Evolutionary conservation across 2,113 vertebrate species (phyloP), one percentile per base, ranked within the genome.

Genomic region (Henicopernis longicauda): DNA sequence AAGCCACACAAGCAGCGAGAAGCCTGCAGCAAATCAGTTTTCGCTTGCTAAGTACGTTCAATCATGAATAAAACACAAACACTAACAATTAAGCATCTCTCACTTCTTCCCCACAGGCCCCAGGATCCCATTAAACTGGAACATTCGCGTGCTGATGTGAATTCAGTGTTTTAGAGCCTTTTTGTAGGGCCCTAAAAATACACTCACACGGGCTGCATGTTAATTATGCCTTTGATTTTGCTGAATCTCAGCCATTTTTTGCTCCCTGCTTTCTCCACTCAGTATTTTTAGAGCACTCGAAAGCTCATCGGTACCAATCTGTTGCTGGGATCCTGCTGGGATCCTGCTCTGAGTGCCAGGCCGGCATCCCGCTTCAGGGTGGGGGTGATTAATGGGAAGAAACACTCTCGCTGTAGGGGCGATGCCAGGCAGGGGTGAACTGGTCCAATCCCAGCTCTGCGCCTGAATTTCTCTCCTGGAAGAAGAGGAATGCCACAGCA

Each of bases 171-270:
- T 95, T 67, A 66, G 45, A 92, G 76, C 55, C 84, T 91, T 95
- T 96, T 63, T 69, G 89, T 45, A 59, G 91, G 83, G 61, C 79
- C 93, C 96, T 97, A 97, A 97, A 97, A 97, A 97, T 94, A 97
- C 63, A 54, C 90, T 89, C 77, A 36, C 82, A 67, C 0, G n/a
- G 79, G 94, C 80, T 82, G 87, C 42, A 69, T 94, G 93, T 94
- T 95, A 95, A 96, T 95, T 89, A 78, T 52, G 90, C 70, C 94
- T 95, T 61, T 76, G 81, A 95, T 91, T 93, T 73, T 25, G 1
- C 69, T 26, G 82, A 86, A 67, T 89, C 93, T 86, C 95, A 80
- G 85, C 66, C 95, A 61, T 76, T 89, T 73, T 83, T 79, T 32
- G 36, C 94, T 92, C 88, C 89, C 87, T 4, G 32, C 94, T 77